A percentile compares a stretch with the other conserved stretches of the same genome.
phyloP scores from a whole-genome alignment of 1,140 invertebrate genomes.

The Nasonia longicornis region DNA sequence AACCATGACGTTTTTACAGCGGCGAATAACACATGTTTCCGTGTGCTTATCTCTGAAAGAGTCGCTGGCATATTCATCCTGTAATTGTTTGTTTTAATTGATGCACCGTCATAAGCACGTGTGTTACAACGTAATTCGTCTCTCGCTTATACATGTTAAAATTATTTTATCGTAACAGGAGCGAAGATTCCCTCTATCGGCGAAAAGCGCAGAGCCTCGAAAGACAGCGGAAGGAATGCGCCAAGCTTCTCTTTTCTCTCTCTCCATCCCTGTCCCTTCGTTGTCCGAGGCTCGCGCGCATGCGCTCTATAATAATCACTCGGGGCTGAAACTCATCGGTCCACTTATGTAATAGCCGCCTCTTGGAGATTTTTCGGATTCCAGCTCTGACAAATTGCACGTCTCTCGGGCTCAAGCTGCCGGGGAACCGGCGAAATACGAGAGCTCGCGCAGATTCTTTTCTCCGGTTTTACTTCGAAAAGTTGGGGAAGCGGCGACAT shows the following conservation, averaged over 20 bases:
- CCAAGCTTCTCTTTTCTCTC: background rate
- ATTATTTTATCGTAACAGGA: background rate
- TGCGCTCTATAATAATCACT: conserved; percentile 33
- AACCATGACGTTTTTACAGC: background rate
- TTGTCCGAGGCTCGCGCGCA: background rate
- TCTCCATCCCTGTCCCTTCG: background rate
- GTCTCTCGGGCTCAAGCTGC: conserved; percentile 8
- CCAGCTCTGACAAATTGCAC: conserved; percentile 43
- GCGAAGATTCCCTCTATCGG: no score
- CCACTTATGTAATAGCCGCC: conserved; percentile 45
- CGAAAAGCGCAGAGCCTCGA: no score
- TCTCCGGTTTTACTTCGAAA: background rate
- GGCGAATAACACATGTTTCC: background rate
- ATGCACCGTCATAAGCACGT: no score
- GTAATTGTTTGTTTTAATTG: no score
- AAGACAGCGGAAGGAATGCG: conserved; percentile 4
- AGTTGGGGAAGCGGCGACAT: background rate
- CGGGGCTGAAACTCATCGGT: conserved; percentile 39
- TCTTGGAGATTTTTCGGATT: conserved; percentile 43
- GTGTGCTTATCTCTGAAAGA: background rate
- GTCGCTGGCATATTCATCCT: no score
- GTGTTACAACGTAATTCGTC: background rate
- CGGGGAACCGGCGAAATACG: background rate
- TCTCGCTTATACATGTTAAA: background rate
- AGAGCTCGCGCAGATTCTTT: background rate